Conservation (phyloP, 2,888 invertebrate genomes). For the Lasiommata megera region DNA sequence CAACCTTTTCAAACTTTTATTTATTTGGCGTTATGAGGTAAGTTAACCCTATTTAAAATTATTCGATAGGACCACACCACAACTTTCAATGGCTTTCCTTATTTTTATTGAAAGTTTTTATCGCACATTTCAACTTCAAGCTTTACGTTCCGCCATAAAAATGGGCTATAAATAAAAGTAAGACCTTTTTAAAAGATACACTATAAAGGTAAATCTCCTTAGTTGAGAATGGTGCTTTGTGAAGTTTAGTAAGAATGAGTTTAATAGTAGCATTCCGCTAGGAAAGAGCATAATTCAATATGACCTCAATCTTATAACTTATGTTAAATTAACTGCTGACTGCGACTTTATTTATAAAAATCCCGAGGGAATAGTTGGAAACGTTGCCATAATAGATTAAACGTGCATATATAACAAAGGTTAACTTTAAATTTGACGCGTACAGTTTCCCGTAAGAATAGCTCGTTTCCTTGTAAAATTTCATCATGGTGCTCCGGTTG, state of each 20-base stretch:
- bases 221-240: background rate
- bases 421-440: too few relatives aligned
- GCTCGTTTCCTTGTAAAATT: too few relatives aligned
- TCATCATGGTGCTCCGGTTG: too few relatives aligned
- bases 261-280: too few relatives aligned
- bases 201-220: background rate
- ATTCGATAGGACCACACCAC: conserved; percentile 12
- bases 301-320: too few relatives aligned
- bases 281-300: too few relatives aligned
- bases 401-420: too few relatives aligned
- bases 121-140: conserved; percentile 23
- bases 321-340: too few relatives aligned
- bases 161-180: conserved; percentile 13
- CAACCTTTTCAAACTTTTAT: background rate
- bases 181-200: conserved; percentile 2
- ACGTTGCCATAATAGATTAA: too few relatives aligned
- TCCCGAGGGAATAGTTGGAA: too few relatives aligned
- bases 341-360: too few relatives aligned
- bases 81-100: conserved; percentile 22
- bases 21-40: background rate
- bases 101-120: conserved; percentile 27
- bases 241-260: background rate
- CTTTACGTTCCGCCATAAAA: conserved; percentile 18
- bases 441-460: too few relatives aligned
- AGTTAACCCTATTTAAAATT: conserved; percentile 10